Conservation (phyloP, 30 jellyfish, hydroid and myxozoan genomes). For the Aurelia coerulea region DNA sequence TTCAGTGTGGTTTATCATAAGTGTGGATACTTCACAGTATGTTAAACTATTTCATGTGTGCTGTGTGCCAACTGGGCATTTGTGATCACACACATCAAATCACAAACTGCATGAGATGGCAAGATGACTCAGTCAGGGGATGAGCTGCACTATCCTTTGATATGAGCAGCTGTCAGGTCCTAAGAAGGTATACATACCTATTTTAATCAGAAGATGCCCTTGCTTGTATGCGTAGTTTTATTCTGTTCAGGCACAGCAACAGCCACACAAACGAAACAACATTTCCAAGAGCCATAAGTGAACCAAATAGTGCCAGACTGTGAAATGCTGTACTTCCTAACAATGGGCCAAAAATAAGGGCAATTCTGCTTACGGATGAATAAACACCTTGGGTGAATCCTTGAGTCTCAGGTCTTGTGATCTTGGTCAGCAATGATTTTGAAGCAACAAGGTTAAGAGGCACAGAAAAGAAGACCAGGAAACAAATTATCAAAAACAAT, state of each 20-base stretch:
- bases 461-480: conserved; percentile 87
- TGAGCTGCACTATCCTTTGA: no score
- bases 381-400: conserved; percentile 97
- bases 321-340: conserved; percentile 93
- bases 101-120: no score
- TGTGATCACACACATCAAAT: no score
- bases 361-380: conserved; percentile 91
- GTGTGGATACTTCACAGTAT: no score
- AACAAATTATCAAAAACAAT: conserved; percentile 65
- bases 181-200: no score
- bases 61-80: no score
- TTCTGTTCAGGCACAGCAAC: conserved; percentile 74
- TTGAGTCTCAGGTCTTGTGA: conserved; percentile 89
- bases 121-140: no score
- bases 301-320: conserved; percentile 76
- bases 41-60: no score
- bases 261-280: conserved; percentile 86
- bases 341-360: conserved; percentile 92
- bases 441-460: conserved; percentile 96
- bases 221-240: conserved; percentile 33
- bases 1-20: no score
- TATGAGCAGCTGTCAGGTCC: no score
- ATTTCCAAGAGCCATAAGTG: conserved; percentile 80
- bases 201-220: neutral
- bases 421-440: conserved; percentile 87